Percentiles rank a stretch among this genome's conserved stretches.
Conservation (phyloP, 1,140 invertebrate genomes). For the Doryteuthis pealeii region DNA sequence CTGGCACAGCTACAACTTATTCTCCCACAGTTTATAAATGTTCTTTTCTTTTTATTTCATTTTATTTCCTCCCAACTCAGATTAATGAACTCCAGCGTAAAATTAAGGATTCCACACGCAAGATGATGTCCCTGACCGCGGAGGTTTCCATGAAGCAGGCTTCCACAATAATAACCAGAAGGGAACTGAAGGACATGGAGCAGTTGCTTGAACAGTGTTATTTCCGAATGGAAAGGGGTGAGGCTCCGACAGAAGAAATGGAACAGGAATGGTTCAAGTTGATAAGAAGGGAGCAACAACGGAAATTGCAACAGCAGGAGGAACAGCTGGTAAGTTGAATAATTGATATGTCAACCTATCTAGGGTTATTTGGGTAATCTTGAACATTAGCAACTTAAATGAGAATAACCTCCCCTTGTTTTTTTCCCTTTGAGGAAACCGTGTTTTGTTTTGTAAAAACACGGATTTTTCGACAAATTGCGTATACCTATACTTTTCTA, state of each 20-base stretch:
- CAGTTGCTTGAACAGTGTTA: conserved; percentile 56
- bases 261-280: conserved; percentile 50
- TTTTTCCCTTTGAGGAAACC: no score
- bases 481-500: conserved; percentile 4
- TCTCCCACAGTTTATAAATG: no score
- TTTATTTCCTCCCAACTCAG: conserved; percentile 27
- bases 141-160: conserved; percentile 61
- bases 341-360: neutral
- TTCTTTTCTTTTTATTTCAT: no score
- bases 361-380: no score
- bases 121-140: conserved; percentile 60
- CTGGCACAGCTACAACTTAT: no score
- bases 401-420: no score
- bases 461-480: no score
- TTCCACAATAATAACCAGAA: conserved; percentile 54
- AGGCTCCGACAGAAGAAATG: conserved; percentile 53
- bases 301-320: conserved; percentile 39
- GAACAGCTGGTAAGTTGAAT: conserved; percentile 43
- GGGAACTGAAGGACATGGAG: conserved; percentile 54
- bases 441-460: no score
- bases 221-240: conserved; percentile 58
- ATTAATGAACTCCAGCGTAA: conserved; percentile 56
- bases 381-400: no score
- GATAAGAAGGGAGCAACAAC: conserved; percentile 41
- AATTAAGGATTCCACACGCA: conserved; percentile 57